phyloP scores from a whole-genome alignment of 1,140 invertebrate genomes.

The Drosophila baimaii region DNA sequence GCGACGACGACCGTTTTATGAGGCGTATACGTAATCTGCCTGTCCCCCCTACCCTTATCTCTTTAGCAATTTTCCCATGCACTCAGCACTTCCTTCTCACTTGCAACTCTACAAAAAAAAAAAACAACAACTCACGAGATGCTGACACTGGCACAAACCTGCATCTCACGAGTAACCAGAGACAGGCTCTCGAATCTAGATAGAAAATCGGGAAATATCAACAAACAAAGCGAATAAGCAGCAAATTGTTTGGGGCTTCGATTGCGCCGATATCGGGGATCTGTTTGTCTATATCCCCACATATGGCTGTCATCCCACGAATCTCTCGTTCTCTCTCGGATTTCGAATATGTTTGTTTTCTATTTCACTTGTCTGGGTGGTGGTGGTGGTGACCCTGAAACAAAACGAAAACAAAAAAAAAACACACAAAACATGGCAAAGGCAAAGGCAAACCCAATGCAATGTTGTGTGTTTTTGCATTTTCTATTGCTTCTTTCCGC shows the following conservation, averaged over 20 bases:
- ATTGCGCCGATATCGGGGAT: constrained; percentile 8
- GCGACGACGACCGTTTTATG: constrained; percentile 48
- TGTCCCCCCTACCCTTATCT: constrained; percentile 36
- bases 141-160: too few species aligned
- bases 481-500: constrained; percentile 64
- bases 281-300: constrained; percentile 2
- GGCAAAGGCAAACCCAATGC: constrained; percentile 17
- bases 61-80: constrained; percentile 32
- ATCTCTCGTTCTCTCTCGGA: background rate
- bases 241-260: constrained; percentile 5
- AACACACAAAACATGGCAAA: constrained; percentile 19
- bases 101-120: background rate
- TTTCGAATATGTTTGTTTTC: constrained; percentile 63
- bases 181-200: background rate
- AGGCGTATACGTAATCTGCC: constrained; percentile 52
- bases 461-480: constrained; percentile 35
- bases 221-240: background rate
- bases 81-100: constrained; percentile 1
- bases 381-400: constrained; percentile 53
- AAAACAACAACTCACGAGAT: background rate
- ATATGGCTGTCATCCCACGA: constrained; percentile 3
- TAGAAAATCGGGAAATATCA: background rate
- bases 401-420: constrained; percentile 16
- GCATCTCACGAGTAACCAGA: background rate
- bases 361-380: constrained; percentile 69